These are phyloP conservation scores for Salmo trutta DNA, from an alignment of 2,797 vertebrate genomes.

Conservation along the genomic window DNA sequence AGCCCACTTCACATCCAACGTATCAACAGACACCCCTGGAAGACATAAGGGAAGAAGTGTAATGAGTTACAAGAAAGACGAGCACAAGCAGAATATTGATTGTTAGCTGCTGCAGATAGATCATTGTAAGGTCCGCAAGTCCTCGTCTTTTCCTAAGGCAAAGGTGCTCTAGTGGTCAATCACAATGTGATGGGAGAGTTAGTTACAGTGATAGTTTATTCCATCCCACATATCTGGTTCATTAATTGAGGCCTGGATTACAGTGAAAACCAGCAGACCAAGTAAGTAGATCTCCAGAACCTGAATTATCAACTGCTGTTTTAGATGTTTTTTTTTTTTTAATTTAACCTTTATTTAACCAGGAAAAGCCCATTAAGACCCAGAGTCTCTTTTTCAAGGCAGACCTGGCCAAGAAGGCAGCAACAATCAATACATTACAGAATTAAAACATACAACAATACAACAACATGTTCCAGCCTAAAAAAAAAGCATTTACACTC, in stretches of 20 bases:
- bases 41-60: slow-evolving; percentile 29
- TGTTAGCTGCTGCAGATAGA: not conserved
- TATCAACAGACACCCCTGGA: slow-evolving; percentile 32
- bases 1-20: slow-evolving; percentile 42
- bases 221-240: not conserved
- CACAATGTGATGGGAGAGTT: not conserved
- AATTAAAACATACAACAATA: no score
- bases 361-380: no score
- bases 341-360: no score
- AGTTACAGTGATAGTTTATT: slow-evolving; percentile 1
- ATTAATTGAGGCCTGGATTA: not conserved
- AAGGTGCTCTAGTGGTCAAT: not conserved
- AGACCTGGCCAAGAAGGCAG: no score
- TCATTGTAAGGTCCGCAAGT: not conserved
- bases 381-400: no score
- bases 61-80: not conserved
- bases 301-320: not conserved
- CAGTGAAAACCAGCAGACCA: not conserved
- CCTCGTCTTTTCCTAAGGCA: not conserved
- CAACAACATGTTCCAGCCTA: no score
- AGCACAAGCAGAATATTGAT: no score
- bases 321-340: no score
- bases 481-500: no score
- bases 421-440: no score
- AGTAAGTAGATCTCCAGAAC: not conserved